phyloP scores from a whole-genome alignment of 2,113 vertebrate genomes.

The Pimephales promelas region DNA sequence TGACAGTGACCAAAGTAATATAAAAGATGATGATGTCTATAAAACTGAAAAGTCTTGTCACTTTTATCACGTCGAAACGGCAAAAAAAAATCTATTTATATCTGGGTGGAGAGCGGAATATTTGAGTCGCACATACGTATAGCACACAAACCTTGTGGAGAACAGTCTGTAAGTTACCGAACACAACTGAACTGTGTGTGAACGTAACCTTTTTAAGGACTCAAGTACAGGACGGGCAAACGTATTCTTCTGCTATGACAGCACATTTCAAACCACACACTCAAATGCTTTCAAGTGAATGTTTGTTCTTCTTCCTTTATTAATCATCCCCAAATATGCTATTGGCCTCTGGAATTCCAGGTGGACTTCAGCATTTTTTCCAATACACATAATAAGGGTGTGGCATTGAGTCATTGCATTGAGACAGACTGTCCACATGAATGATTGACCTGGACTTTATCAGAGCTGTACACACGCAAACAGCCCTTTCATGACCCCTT shows the following conservation, averaged over 20 bases:
- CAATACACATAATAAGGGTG: conserved; percentile 67
- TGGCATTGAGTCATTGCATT: conserved; percentile 62
- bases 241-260: background rate
- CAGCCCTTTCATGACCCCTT: background rate
- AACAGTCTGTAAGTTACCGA: too few relatives aligned
- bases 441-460: conserved; percentile 75
- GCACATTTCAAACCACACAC: background rate
- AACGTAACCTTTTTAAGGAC: too few relatives aligned
- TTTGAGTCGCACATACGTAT: too few relatives aligned
- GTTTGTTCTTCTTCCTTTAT: background rate
- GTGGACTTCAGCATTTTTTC: conserved; percentile 63
- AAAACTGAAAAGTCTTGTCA: too few relatives aligned
- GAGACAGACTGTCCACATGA: conserved; percentile 65
- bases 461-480: conserved; percentile 42
- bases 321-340: background rate
- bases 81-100: too few relatives aligned
- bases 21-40: too few relatives aligned
- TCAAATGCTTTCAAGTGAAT: background rate
- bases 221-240: too few relatives aligned
- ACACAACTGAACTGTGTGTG: too few relatives aligned
- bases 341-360: conserved; percentile 23
- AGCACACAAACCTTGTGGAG: too few relatives aligned
- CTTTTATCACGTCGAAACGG: too few relatives aligned
- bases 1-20: too few relatives aligned
- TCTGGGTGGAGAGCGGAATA: too few relatives aligned